Conservation (phyloP, 1,140 invertebrate genomes). For the Musca domestica region DNA sequence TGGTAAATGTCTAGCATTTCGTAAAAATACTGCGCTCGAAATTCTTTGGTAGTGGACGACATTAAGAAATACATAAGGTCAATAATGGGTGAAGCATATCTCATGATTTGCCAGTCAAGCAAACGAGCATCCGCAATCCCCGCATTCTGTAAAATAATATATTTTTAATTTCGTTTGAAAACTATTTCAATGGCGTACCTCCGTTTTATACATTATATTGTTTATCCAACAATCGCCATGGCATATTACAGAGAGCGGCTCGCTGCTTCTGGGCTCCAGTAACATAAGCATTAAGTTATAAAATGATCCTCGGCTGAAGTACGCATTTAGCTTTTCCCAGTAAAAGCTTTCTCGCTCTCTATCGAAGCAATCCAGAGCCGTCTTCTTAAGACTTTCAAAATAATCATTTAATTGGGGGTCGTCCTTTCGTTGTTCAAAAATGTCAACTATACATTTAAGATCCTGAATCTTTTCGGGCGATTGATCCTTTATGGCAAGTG, state of each 20-base stretch:
- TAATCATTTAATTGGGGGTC: constrained; percentile 35
- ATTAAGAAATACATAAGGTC: constrained; percentile 63
- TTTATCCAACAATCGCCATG: constrained; percentile 62
- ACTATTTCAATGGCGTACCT: constrained; percentile 31
- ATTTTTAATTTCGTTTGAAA: constrained; percentile 13
- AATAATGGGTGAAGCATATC: constrained; percentile 59
- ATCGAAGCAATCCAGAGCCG: constrained; percentile 31
- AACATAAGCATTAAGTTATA: constrained; percentile 32
- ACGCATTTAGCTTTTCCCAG: constrained; percentile 28
- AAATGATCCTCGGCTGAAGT: constrained; percentile 32
- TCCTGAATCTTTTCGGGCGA: constrained; percentile 33
- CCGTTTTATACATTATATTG: constrained; percentile 57
- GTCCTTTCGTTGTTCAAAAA: constrained; percentile 36
- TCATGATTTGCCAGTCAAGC: constrained; percentile 60
- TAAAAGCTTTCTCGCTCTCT: constrained; percentile 22
- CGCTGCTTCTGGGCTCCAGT: constrained; percentile 33
- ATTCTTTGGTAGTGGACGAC: constrained; percentile 56
- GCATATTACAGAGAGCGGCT: constrained; percentile 54
- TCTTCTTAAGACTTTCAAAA: constrained; percentile 38
- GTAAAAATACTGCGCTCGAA: constrained; percentile 55
- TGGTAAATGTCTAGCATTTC: constrained; percentile 60
- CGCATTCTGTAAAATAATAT: constrained; percentile 30
- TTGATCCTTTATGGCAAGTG: constrained; percentile 54
- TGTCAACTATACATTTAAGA: constrained; percentile 44
- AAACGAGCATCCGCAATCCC: constrained; percentile 53